A percentile compares a stretch with the other conserved stretches of the same genome.
These are phyloP conservation scores for Lophura nycthemera DNA, from an alignment of 2,113 vertebrate species.

Conservation along the genomic window DNA sequence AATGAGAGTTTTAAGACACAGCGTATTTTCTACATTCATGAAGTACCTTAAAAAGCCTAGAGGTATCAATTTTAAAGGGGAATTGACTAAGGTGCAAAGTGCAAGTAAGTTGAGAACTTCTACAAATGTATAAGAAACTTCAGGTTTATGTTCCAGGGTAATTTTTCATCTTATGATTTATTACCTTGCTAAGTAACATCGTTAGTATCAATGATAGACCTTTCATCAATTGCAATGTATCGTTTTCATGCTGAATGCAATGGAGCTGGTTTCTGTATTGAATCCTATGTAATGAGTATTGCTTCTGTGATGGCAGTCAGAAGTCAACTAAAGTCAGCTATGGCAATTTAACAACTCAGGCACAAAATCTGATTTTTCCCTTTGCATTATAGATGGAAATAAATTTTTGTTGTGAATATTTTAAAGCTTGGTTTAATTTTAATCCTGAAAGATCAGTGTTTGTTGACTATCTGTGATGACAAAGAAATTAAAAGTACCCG, in stretches of 20 bases:
- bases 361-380: background rate
- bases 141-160: background rate
- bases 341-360: background rate
- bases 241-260: background rate
- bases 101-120: background rate
- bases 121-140: background rate
- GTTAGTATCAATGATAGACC: background rate
- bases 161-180: background rate
- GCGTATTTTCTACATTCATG: background rate
- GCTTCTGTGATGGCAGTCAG: background rate
- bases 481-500: background rate
- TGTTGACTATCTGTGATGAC: background rate
- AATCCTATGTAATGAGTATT: background rate
- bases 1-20: background rate
- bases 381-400: background rate
- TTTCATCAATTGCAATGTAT: background rate
- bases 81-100: background rate
- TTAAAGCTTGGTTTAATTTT: background rate
- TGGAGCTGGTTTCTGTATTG: background rate
- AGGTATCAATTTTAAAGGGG: background rate
- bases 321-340: rapidly evolving
- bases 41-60: background rate
- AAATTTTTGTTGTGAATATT: background rate
- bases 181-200: background rate
- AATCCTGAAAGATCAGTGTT: background rate